Evolutionary conservation across 1,140 invertebrate genomes (phyloP).

Genomic region (Helicorthomorpha holstii): DNA sequence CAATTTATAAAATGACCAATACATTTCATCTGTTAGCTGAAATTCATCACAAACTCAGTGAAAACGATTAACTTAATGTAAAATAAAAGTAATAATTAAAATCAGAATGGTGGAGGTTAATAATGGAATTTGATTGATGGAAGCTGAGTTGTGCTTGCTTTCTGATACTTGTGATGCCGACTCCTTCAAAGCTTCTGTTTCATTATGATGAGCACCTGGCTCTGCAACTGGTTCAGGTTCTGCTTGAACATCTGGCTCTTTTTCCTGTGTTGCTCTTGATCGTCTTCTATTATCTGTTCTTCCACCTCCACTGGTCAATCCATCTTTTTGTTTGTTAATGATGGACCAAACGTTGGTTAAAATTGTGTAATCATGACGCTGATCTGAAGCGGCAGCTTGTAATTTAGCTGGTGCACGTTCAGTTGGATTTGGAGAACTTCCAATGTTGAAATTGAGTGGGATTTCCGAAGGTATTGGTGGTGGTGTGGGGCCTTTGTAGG

Average conservation of each 20-base stretch:
- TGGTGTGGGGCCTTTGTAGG: neutral
- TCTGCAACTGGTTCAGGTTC: neutral
- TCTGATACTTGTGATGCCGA: too few species aligned
- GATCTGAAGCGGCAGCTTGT: neutral
- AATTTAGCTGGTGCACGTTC: neutral
- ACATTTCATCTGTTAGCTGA: too few species aligned
- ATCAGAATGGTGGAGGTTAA: too few species aligned
- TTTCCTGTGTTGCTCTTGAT: neutral
- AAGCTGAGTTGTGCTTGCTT: too few species aligned
- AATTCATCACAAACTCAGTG: too few species aligned
- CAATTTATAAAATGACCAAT: too few species aligned
- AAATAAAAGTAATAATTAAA: too few species aligned
- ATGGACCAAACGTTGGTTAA: neutral
- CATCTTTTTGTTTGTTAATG: neutral
- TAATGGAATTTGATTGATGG: too few species aligned
- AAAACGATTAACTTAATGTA: too few species aligned
- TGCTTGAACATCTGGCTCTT: neutral
- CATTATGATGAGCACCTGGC: too few species aligned
- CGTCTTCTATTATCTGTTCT: neutral
- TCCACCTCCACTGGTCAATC: neutral
- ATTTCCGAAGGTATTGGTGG: constrained; percentile 2
- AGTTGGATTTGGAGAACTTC: neutral
- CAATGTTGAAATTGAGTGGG: neutral
- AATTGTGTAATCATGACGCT: neutral
- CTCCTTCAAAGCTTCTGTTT: too few species aligned